Percentiles rank a stretch among this genome's conserved stretches.
These are phyloP conservation scores for Drosophila bocqueti DNA, from an alignment of 1,140 invertebrate genomes.

Conservation along the genomic window DNA sequence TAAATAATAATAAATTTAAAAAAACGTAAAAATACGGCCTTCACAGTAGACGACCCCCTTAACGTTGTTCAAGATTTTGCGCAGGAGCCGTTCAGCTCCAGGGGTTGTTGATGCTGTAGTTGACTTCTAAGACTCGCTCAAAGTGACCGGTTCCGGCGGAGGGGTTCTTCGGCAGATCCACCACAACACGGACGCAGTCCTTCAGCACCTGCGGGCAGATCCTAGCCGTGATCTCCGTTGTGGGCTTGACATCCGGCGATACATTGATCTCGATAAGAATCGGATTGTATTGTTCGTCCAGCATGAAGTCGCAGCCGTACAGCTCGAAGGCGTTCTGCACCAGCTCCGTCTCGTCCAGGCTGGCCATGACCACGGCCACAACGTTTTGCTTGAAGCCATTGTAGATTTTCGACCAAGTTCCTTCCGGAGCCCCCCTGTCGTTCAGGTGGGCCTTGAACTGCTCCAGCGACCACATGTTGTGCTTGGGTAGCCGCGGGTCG, in stretches of 20 bases:
- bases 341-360: conserved; percentile 91
- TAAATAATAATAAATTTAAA: no score
- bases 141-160: conserved; percentile 87
- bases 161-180: conserved; percentile 86
- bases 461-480: conserved; percentile 95
- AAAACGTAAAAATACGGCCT: no score
- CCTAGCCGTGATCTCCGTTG: no score
- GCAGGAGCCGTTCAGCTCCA: conserved; percentile 60
- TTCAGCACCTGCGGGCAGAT: no score
- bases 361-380: conserved; percentile 91
- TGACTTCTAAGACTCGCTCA: conserved; percentile 84
- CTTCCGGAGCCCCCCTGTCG: conserved; percentile 78
- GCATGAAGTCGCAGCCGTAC: conserved; percentile 96
- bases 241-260: no score
- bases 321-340: conserved; percentile 94
- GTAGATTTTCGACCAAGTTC: conserved; percentile 90
- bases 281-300: conserved; percentile 94
- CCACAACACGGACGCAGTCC: no score
- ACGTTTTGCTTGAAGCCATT: conserved; percentile 94
- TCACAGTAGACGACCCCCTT: neutral
- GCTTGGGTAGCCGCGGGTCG: conserved; percentile 89
- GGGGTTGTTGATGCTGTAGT: conserved; percentile 66
- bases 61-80: conserved; percentile 63
- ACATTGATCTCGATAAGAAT: no score
- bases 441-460: conserved; percentile 90